Evolutionary conservation across 2,888 invertebrate genomes (phyloP), one percentile per base, ranked within the genome.

Genomic region (Lysandra bellargus): DNA sequence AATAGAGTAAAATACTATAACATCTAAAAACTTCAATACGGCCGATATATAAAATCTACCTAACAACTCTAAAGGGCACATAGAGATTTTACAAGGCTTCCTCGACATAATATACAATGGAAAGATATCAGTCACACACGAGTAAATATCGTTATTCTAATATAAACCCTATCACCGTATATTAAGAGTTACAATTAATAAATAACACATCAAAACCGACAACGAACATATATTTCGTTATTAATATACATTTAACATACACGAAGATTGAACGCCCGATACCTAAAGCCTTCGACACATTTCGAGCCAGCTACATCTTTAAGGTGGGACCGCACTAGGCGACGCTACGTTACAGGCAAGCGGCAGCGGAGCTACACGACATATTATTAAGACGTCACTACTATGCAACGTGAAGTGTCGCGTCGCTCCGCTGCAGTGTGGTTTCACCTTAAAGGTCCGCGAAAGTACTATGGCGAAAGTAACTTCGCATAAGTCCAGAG

Each of bases 1-100:
- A 79, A 79, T 79, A 76, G 75, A 75, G 79, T 79, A 76, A 75
- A 79, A 79, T 61, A 79, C 17, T 64, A 49, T 79, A 74, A 79
- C 79, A 79, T 79, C 75, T 83, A 85, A 79, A 79, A 79, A 79
- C 75, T 61, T 75, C 33, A 75, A 79, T 79, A 79, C 75, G 76
- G 57, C 80, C 85, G 83, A 84, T 82, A 84, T 86, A 86, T 81
- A 87, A 86, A 87, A 86, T 83, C 84, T 87, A 86, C 78, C 79
- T 78, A 82, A 81, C 84, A 82, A 83, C 80, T 80, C 83, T 85
- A 80, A 82, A 84, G 86, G 87, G 85, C 86, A 82, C 80, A 75
- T 79, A 81, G 79, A 80, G 81, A 81, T 79, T 80, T 78, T 72
- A 79, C 64, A 79, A 79, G 79, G 75, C 75, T 79, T 79, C 75